These are phyloP conservation scores for Eubucco bourcierii DNA, from an alignment of 2,113 vertebrate species.

Conservation along the genomic window DNA sequence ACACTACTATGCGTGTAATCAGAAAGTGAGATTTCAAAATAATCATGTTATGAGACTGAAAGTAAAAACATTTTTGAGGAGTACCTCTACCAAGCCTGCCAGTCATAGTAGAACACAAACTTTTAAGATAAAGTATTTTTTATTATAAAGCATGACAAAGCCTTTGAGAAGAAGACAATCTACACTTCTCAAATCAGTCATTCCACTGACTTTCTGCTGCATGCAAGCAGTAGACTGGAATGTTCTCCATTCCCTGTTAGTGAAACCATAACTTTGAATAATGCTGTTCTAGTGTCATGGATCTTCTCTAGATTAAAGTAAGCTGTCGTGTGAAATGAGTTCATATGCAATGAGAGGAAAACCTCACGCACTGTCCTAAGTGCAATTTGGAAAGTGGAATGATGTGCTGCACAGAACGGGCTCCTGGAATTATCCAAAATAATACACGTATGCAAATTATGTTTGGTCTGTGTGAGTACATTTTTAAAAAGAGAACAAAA, in stretches of 20 bases:
- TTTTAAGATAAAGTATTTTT: background rate
- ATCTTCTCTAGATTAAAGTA: background rate
- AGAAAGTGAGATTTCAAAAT: background rate
- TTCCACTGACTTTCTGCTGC: background rate
- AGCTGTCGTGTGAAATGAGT: background rate
- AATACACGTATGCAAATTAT: background rate
- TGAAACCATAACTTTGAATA: background rate
- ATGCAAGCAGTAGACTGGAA: background rate
- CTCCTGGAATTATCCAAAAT: background rate
- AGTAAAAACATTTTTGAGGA: background rate
- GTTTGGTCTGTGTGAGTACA: background rate
- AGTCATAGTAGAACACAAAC: background rate
- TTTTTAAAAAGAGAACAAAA: background rate
- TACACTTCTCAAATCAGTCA: background rate
- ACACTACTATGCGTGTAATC: background rate
- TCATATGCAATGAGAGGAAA: background rate
- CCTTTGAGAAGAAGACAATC: background rate
- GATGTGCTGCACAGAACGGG: background rate
- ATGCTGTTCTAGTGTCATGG: accelerated
- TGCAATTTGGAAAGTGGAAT: background rate
- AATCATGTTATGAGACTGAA: background rate
- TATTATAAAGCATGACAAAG: background rate
- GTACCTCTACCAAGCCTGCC: background rate
- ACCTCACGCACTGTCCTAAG: background rate
- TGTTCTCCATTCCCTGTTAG: background rate